phyloP scores from a whole-genome alignment of 2,113 vertebrate genomes.

The Cyrtonyx montezumae region DNA sequence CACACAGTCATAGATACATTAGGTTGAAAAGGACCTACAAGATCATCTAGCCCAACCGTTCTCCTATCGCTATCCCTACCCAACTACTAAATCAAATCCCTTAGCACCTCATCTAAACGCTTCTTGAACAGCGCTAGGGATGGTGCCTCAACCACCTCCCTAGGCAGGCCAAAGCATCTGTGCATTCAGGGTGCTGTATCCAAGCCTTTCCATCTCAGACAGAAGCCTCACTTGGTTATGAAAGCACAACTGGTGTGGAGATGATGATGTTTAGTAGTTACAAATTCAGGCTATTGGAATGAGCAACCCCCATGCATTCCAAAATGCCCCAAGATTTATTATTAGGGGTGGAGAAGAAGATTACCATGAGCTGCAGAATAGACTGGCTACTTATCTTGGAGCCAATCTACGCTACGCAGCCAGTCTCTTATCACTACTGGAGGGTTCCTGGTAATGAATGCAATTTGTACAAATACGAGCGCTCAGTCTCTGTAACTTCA shows the following conservation, averaged over 20 bases:
- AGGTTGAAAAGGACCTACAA: too few species aligned
- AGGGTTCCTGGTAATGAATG: conserved; percentile 59
- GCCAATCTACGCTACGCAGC: conserved; percentile 36
- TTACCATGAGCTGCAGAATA: conserved; percentile 34
- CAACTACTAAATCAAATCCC: too few species aligned
- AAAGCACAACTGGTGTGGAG: not conserved
- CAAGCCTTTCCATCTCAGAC: not conserved
- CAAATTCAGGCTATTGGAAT: conserved; percentile 26
- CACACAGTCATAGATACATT: too few species aligned
- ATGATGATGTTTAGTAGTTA: not conserved
- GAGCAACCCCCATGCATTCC: conserved; percentile 15
- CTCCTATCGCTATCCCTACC: too few species aligned
- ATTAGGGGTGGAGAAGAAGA: conserved; percentile 39
- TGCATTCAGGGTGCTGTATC: not conserved
- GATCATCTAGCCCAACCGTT: too few species aligned
- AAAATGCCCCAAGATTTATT: conserved; percentile 67
- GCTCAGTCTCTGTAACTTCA: conserved; percentile 53
- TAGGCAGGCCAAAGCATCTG: not conserved
- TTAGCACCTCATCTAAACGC: too few species aligned
- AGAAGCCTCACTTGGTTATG: not conserved
- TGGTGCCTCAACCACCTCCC: too few species aligned
- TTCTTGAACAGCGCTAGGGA: too few species aligned
- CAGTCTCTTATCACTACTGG: conserved; percentile 62
- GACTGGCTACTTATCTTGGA: conserved; percentile 60
- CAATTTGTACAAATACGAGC: conserved; percentile 48